Evolutionary conservation across 2,797 vertebrate species (phyloP), one percentile per base, ranked within the genome.

Genomic region (Phyllotis vaccarum): DNA sequence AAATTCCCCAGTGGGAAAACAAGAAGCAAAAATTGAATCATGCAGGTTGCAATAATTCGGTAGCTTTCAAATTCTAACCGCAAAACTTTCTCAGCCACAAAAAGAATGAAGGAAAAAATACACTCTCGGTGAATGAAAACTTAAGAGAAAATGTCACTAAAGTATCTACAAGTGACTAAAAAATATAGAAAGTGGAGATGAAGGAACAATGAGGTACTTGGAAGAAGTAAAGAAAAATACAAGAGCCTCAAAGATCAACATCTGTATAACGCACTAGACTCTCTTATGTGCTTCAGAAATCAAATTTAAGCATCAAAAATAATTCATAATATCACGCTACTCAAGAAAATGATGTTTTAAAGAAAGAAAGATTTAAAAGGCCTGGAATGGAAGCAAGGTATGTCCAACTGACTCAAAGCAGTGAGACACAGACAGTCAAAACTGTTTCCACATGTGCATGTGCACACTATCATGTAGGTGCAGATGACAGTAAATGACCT

Each of bases 281-380:
- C 89, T 54, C 24, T 29, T 43, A n/a, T 10, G 54, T 24, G 12
- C 19, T 74, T 96, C 54, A 91, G 37, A 93, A 74, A 70, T 60
- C 46, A 62, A 16, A 58, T 75, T 54, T 60, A 21, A 60, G 40
- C 5, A 90, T 10, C 34, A 31, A 5, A 60, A 93, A 74, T 80
- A 75, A 82, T 85, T 70, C 68, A 21, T 68, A 82, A 49, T 1
- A 46, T 19, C 12, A 74, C 5, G n/a, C 56, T 72, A 74, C 11
- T 64, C 11, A 68, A 76, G 19, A 86, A 89, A 78, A n/a, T 88
- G 12, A 72, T 85, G 70, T 29, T 68, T 89, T 75, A 37, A 96
- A 96, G 16, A 70, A 7, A 2, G 8, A 3, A 85, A 54, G 66
- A 9, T 7, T 7, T 31, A 79, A 46, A 22, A 37, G 31, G 22